Evolutionary conservation across 2,113 vertebrate genomes (phyloP), one percentile per base, ranked within the genome.

Genomic region (Balaeniceps rex): DNA sequence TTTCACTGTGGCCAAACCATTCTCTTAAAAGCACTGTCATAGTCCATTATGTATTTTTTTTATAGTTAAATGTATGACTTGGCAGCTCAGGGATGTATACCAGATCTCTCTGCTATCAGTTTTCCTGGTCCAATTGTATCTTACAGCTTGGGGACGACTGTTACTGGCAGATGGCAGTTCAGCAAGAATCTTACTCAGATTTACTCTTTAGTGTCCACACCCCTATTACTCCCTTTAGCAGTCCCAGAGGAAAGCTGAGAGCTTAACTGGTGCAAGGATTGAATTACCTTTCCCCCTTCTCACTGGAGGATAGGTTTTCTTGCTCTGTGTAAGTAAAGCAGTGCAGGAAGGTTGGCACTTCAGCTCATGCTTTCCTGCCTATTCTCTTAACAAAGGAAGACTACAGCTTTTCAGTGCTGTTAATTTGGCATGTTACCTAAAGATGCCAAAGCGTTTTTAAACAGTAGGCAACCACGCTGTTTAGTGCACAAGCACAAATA

Each of bases 1-100:
- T 90, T 70, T 66, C n/a, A 36, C 54, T 63, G 21, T 83, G 76
- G 60, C 87, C 71, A 93, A 90, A 75, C 79, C 42, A 70, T 95
- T 95, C 42, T 83, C 85, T 88, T 96, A 81, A 96, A 93, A 93
- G 93, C 64, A 47, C 68, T 91, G 82, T 88, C 94, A 70, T 55
- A 77, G 55, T 60, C 38, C 51, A 58, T 88, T 75, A 87, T 19
- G 21, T 40, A 8, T 55, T 86, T 86, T 88, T 47, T 87, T 81
- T 70, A 17, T 46, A 31, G 84, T 74, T 83, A 33, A 78, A 80
- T 71, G 19, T 86, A 80, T 75, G 82, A 83, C 68, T 86, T 94
- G 89, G 76, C 92, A 89, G 51, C 58, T 58, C 19, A 76, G 63
- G 51, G 34, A 44, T 58, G 65, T 87, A 19, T 54, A 75, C 36